Evolutionary conservation across 2,797 vertebrate genomes (phyloP), one percentile per base, ranked within the genome.

Genomic region (Myotis vivesi): DNA sequence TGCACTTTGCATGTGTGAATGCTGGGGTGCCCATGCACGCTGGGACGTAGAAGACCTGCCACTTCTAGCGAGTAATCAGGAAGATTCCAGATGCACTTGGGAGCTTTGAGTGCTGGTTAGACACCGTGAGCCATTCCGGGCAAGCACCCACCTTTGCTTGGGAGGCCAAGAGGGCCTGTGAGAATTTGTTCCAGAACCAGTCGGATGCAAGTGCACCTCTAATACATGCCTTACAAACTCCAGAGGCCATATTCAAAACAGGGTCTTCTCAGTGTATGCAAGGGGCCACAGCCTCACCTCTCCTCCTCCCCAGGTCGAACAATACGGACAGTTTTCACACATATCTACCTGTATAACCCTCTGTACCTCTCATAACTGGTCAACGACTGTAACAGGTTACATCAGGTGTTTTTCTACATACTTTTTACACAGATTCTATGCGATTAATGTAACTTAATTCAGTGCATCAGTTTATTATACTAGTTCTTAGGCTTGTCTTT

Each of bases 341-440:
- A 99, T 99, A 99, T 99, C 99, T 99, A 99, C 99, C 99, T 99
- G 99, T 99, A 99, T 99, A 99, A 99, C 99, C 99, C 99, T 99
- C 99, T 99, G 99, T 99, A 99, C 99, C 99, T 99, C 99, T 99
- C 99, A 99, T 99, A 99, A 99, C 99, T 99, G 99, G 99, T 99
- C 99, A 99, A 99, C 98, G 99, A 99, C 99, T 99, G 99, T 99
- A 99, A 99, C 99, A 99, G 99, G 99, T 99, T 99, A 99, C 99
- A 99, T 99, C 99, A 99, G 99, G 99, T 99, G 99, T 99, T 99
- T 99, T 99, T 99, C 99, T 99, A 99, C 99, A 99, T 99, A 99
- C 99, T 99, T 99, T 99, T 99, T 99, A 99, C 99, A 99, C 99
- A 99, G 98, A 99, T 99, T 99, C 98, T 99, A 99, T 99, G 99